phyloP scores from a whole-genome alignment of 2,113 vertebrate species.

The Corythaeola cristata region DNA sequence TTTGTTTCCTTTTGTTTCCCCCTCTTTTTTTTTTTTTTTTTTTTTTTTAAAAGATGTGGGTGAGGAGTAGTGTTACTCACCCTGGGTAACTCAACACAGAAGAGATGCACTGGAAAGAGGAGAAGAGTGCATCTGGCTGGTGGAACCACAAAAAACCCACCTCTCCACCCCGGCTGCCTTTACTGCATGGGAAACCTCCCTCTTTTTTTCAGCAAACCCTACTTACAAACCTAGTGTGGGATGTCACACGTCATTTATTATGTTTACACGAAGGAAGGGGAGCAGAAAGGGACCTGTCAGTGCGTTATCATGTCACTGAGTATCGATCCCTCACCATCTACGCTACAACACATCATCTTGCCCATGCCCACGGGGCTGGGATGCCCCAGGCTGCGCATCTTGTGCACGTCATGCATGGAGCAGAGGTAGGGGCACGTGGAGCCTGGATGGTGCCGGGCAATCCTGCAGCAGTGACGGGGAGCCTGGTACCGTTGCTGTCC shows the following conservation, averaged over 20 bases:
- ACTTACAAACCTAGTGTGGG: background rate
- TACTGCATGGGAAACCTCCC: background rate
- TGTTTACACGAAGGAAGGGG: background rate
- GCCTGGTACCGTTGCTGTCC: fast-evolving
- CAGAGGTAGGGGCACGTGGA: background rate
- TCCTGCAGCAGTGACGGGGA: fast-evolving
- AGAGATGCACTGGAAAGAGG: background rate
- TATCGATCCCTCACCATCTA: background rate
- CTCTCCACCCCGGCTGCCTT: background rate
- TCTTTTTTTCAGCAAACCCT: background rate
- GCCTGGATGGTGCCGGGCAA: fast-evolving
- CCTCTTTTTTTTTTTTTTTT: no score
- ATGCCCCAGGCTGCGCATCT: background rate
- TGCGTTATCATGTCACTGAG: background rate
- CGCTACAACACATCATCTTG: fast-evolving
- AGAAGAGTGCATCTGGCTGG: background rate
- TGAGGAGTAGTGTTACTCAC: background rate
- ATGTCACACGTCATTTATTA: background rate
- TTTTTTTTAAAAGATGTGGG: no score
- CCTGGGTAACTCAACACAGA: background rate
- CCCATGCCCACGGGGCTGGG: background rate
- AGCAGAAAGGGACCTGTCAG: background rate
- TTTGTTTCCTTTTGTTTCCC: background rate
- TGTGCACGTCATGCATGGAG: fast-evolving
- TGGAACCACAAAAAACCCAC: background rate